Conservation (phyloP, 2,888 invertebrate genomes). For the Bembecia ichneumoniformis region DNA sequence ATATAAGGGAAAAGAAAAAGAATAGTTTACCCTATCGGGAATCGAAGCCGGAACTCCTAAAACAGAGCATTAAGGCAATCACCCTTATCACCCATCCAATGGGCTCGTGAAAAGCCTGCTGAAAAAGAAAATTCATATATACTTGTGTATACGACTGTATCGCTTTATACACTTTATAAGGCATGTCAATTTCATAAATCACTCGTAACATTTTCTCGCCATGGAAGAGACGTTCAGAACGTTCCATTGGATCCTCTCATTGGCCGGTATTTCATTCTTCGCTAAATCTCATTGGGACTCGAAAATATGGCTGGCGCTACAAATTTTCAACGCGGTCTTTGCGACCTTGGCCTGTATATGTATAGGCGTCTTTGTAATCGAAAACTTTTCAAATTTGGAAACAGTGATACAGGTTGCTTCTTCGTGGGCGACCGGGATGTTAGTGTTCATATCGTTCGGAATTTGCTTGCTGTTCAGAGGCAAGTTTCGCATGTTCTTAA, state of each 20-base stretch:
- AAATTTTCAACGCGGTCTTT: slow-evolving; percentile 41
- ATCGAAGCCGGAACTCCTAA: no score
- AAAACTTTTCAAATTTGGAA: slow-evolving; percentile 27
- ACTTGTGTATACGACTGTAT: slow-evolving; percentile 17
- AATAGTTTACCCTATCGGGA: no score
- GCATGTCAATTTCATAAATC: slow-evolving; percentile 16
- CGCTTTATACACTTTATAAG: slow-evolving; percentile 19
- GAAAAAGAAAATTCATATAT: background rate
- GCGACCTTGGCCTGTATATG: slow-evolving; percentile 41
- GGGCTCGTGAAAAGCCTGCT: no score
- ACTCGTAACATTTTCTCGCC: slow-evolving; percentile 13
- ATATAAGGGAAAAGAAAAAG: no score
- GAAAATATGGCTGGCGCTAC: slow-evolving; percentile 34
- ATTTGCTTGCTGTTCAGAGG: slow-evolving; percentile 42
- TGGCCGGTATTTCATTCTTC: slow-evolving; percentile 47
- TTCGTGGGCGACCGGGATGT: slow-evolving; percentile 54
- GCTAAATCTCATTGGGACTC: slow-evolving; percentile 36
- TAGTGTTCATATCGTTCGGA: slow-evolving; percentile 46
- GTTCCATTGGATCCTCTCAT: slow-evolving; percentile 41
- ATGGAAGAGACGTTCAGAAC: slow-evolving; percentile 42
- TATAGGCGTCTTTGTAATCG: slow-evolving; percentile 40
- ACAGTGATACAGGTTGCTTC: slow-evolving; percentile 55
- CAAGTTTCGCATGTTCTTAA: slow-evolving; percentile 37
- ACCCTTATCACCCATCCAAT: no score
- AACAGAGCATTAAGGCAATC: no score